Percentiles rank a stretch among this genome's conserved stretches.
Conservation (phyloP, 30 jellyfish, hydroid and myxozoan species). For the Aurelia sp. region DNA sequence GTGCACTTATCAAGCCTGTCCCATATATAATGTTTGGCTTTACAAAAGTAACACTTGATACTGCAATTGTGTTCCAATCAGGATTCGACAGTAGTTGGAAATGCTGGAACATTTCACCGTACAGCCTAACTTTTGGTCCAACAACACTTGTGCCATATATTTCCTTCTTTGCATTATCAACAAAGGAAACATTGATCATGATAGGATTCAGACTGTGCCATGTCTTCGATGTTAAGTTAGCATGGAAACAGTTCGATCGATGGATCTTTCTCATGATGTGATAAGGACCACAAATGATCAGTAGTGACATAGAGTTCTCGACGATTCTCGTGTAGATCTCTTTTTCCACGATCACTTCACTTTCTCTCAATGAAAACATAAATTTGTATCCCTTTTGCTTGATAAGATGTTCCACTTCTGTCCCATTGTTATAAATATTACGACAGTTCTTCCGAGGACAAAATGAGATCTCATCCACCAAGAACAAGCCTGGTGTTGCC, state of each 20-base stretch:
- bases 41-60: not conserved
- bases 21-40: not conserved
- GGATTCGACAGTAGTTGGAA: conserved; percentile 4
- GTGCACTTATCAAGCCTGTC: not conserved
- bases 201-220: conserved; percentile 17
- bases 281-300: conserved; percentile 26
- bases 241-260: conserved; percentile 15
- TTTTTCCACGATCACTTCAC: no score
- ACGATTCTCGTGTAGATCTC: not conserved
- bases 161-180: conserved; percentile 7
- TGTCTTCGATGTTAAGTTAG: conserved; percentile 13
- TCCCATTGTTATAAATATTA: not conserved
- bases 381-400: conserved; percentile 8
- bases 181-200: conserved; percentile 6
- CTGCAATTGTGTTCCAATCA: conserved; percentile 24
- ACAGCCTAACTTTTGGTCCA: conserved; percentile 3
- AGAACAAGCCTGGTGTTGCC: not conserved
- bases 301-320: conserved; percentile 9
- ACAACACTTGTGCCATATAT: not conserved
- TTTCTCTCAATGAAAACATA: not conserved
- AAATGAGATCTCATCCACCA: conserved; percentile 44
- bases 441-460: conserved; percentile 21
- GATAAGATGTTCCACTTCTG: not conserved
- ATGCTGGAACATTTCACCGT: conserved; percentile 32
- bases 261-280: not conserved